Conservation (phyloP, 2,113 vertebrate genomes). For the Scatophagus argus region DNA sequence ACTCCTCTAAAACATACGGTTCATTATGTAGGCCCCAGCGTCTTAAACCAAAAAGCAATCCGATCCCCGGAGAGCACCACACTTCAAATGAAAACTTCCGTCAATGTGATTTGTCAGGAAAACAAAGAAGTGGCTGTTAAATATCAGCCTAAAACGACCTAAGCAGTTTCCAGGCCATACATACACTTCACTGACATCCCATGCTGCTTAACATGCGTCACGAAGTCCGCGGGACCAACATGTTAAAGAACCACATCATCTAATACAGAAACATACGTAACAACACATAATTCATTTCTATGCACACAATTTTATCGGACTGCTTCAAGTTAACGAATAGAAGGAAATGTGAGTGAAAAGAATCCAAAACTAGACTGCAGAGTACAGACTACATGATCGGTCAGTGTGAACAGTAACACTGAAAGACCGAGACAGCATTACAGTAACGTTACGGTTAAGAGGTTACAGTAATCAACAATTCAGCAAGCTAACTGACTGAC, state of each 20-base stretch:
- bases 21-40: conserved; percentile 1
- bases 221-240: conserved; percentile 32
- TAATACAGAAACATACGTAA: not conserved
- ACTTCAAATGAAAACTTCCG: conserved; percentile 10
- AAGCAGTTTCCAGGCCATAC: conserved; percentile 19
- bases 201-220: conserved; percentile 56
- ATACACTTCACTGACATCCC: conserved; percentile 8
- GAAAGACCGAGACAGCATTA: not conserved
- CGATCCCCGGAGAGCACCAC: not conserved
- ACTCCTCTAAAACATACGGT: not conserved
- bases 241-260: not conserved
- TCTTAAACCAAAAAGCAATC: not conserved
- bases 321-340: not conserved
- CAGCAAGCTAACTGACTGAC: conserved; percentile 11
- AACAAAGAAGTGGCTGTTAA: not conserved
- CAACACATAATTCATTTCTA: not conserved
- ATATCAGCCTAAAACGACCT: not conserved
- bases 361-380: not conserved
- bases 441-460: not conserved
- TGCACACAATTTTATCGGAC: not conserved
- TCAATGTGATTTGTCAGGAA: not conserved
- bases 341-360: not conserved
- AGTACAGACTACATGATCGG: not conserved
- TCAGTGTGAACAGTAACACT: not conserved
- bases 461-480: conserved; percentile 30